These are phyloP conservation scores for Scelioninae gen. 2 DNA, from an alignment of 2,888 invertebrate species.

Conservation along the genomic window DNA sequence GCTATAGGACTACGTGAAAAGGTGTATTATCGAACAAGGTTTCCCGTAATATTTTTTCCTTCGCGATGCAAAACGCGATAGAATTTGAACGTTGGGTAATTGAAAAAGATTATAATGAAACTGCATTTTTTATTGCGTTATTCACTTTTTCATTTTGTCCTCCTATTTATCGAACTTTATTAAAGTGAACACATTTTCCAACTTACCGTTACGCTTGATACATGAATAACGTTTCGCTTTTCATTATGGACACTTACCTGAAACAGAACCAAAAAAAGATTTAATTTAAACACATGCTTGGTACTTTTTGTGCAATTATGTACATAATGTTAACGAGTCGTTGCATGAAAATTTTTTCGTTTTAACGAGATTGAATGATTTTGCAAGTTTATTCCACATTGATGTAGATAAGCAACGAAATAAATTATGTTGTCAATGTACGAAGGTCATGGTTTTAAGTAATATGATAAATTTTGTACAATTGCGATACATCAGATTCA, in stretches of 20 bases:
- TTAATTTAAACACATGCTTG: too few relatives aligned
- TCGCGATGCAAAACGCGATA: not conserved
- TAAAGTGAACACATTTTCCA: too few relatives aligned
- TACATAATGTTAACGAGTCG: too few relatives aligned
- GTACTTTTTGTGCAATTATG: too few relatives aligned
- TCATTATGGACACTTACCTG: constrained; percentile 29
- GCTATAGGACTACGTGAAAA: constrained; percentile 20
- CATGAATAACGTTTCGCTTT: not conserved
- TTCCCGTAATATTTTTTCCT: constrained; percentile 16
- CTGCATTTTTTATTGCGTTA: not conserved
- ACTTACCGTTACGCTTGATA: too few relatives aligned
- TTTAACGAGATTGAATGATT: too few relatives aligned
- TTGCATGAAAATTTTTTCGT: too few relatives aligned
- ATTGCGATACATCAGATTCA: too few relatives aligned
- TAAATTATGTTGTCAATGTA: too few relatives aligned
- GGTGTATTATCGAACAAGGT: constrained; percentile 30
- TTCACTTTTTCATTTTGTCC: not conserved
- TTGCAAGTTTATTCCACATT: not conserved
- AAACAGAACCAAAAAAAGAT: constrained; percentile 6
- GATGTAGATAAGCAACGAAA: too few relatives aligned
- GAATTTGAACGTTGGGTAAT: constrained; percentile 11
- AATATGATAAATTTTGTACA: too few relatives aligned
- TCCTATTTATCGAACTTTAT: not conserved
- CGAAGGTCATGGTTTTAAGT: too few relatives aligned
- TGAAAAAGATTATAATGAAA: constrained; percentile 7